phyloP scores from a whole-genome alignment of 2,888 invertebrate species.

The Rapana venosa region DNA sequence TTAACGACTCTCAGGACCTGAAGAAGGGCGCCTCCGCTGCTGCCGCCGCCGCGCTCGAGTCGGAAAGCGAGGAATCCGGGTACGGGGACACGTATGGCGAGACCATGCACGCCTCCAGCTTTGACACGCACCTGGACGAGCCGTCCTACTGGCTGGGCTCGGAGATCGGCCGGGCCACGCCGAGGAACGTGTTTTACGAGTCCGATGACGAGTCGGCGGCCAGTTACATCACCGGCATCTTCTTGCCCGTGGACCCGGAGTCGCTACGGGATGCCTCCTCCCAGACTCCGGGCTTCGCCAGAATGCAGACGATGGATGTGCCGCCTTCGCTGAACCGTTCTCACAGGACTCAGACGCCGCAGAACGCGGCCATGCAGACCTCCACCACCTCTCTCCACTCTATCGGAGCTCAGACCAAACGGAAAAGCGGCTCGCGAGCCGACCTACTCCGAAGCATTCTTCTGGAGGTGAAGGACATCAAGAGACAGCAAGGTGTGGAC shows the following conservation, averaged over 20 bases:
- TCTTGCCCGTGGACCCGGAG: slow-evolving; percentile 65
- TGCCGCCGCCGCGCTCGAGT: slow-evolving; percentile 64
- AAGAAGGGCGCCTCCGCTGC: slow-evolving; percentile 60
- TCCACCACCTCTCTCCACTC: slow-evolving; percentile 67
- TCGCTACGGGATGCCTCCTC: slow-evolving; percentile 63
- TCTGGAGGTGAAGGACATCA: slow-evolving; percentile 70
- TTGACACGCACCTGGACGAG: slow-evolving; percentile 67
- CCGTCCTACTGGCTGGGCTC: slow-evolving; percentile 64
- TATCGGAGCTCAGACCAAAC: slow-evolving; percentile 67
- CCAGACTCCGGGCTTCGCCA: slow-evolving; percentile 70
- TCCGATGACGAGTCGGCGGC: slow-evolving; percentile 70
- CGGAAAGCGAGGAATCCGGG: slow-evolving; percentile 73
- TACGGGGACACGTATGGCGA: slow-evolving; percentile 72
- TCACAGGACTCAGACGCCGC: slow-evolving; percentile 64
- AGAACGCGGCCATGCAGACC: slow-evolving; percentile 55
- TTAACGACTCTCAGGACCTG: slow-evolving; percentile 50
- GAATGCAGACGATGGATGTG: slow-evolving; percentile 63
- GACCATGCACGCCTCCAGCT: slow-evolving; percentile 74
- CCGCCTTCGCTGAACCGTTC: slow-evolving; percentile 54
- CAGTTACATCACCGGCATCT: slow-evolving; percentile 64
- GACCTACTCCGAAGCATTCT: slow-evolving; percentile 67
- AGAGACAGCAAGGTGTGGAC: slow-evolving; percentile 66
- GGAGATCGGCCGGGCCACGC: slow-evolving; percentile 62
- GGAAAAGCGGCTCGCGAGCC: slow-evolving; percentile 61
- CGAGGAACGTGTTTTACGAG: slow-evolving; percentile 58